These are phyloP conservation scores for Glyptemys insculpta DNA, from an alignment of 2,797 vertebrate species.

Conservation along the genomic window DNA sequence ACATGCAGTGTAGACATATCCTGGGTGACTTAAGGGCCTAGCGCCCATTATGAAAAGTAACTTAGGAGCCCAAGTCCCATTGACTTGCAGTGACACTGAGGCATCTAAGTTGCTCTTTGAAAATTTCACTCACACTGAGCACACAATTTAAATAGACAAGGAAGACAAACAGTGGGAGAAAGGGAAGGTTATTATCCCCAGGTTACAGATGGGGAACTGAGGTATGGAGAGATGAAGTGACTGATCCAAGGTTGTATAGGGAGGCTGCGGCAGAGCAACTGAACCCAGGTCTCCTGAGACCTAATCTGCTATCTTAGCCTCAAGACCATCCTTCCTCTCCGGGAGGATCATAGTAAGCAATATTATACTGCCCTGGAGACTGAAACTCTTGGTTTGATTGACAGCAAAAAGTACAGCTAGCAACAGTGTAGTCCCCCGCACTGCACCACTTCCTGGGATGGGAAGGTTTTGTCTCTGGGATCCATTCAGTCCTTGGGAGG, in stretches of 20 bases:
- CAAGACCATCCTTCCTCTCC: neutral
- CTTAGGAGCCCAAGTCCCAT: neutral
- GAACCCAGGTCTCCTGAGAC: neutral
- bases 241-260: too few relatives aligned
- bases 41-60: neutral
- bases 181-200: neutral
- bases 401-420: neutral
- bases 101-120: neutral
- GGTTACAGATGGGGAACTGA: neutral
- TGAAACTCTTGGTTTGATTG: neutral
- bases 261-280: neutral
- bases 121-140: neutral
- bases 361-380: neutral
- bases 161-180: neutral
- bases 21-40: neutral
- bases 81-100: neutral
- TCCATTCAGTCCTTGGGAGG: neutral
- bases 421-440: neutral
- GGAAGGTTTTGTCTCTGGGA: neutral
- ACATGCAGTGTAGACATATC: neutral
- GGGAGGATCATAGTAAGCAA: neutral
- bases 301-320: neutral
- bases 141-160: neutral
- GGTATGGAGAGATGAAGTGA: neutral
- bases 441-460: neutral